Evolutionary conservation across 2,888 invertebrate genomes (phyloP).

Genomic region (Parnassius apollo): DNA sequence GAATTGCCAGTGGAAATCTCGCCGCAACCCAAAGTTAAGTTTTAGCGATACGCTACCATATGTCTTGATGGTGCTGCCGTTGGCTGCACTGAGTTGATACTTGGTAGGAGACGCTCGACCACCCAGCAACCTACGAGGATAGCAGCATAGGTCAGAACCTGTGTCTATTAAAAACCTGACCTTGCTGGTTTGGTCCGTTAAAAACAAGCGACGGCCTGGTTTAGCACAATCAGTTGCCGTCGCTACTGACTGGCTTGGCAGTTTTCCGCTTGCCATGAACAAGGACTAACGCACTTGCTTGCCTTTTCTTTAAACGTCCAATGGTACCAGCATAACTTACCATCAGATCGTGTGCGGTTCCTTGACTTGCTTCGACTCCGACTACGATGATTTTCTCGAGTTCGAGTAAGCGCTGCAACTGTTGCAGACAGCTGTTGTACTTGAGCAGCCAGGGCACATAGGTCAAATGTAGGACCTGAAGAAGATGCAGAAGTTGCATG

Average conservation of each 20-base stretch:
- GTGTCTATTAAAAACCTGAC: constrained; percentile 27
- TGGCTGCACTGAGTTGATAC: constrained; percentile 28
- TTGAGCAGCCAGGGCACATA: too few species aligned
- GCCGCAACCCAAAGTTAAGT: constrained; percentile 23
- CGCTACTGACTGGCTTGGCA: constrained; percentile 26
- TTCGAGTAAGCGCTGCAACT: neutral
- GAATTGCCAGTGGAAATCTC: constrained; percentile 25
- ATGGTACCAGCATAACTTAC: neutral
- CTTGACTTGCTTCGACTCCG: neutral
- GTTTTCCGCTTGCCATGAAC: constrained; percentile 29
- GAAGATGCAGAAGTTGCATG: neutral
- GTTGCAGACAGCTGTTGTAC: neutral
- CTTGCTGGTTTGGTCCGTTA: constrained; percentile 19
- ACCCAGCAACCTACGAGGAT: neutral
- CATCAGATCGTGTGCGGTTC: constrained; percentile 1
- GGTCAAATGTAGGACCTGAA: too few species aligned
- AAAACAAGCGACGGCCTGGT: constrained; percentile 27
- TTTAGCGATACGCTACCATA: constrained; percentile 26
- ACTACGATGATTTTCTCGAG: neutral
- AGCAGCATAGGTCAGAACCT: constrained; percentile 30
- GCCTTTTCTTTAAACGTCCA: constrained; percentile 12
- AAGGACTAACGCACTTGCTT: constrained; percentile 18
- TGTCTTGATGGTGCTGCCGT: constrained; percentile 29
- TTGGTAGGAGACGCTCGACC: constrained; percentile 1
- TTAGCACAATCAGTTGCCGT: constrained; percentile 27